Conservation (phyloP, 2,888 invertebrate genomes). For the Eutolmus rufibarbis region DNA sequence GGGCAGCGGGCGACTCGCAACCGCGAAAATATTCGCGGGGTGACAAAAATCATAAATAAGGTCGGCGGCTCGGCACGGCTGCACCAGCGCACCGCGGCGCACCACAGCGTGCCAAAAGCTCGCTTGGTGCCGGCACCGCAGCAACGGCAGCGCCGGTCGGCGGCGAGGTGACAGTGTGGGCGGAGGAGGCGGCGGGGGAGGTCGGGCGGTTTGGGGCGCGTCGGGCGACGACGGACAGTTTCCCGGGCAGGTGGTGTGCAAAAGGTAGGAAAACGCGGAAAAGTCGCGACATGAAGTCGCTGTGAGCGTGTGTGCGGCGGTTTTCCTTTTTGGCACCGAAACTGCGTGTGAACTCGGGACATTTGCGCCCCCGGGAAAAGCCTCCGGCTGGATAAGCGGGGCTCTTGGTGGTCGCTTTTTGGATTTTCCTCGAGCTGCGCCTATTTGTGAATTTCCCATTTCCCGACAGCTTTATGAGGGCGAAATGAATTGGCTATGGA, state of each 20-base stretch:
- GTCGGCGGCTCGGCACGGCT: background rate
- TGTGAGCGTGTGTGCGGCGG: background rate
- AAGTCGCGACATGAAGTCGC: background rate
- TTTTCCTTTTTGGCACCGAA: background rate
- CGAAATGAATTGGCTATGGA: slow-evolving; percentile 20
- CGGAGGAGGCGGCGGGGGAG: background rate
- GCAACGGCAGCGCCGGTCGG: background rate
- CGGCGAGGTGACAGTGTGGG: background rate
- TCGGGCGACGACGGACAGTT: background rate
- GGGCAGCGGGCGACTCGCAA: background rate
- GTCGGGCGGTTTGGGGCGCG: background rate
- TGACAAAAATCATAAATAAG: background rate
- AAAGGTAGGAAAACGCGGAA: slow-evolving; percentile 21
- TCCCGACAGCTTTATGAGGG: background rate
- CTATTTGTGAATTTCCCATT: slow-evolving; percentile 1
- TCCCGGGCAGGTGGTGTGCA: background rate
- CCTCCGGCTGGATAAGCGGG: background rate
- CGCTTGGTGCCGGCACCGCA: background rate
- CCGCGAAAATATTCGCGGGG: background rate
- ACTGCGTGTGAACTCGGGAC: slow-evolving; percentile 7
- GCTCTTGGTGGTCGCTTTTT: background rate
- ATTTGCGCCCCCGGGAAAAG: slow-evolving; percentile 3
- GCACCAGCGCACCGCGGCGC: background rate
- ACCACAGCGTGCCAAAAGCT: background rate
- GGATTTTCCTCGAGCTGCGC: slow-evolving; percentile 12